Base-by-base conservation (phyloP, 1,140 invertebrate species). In the Harpegnathos saltator region DNA sequence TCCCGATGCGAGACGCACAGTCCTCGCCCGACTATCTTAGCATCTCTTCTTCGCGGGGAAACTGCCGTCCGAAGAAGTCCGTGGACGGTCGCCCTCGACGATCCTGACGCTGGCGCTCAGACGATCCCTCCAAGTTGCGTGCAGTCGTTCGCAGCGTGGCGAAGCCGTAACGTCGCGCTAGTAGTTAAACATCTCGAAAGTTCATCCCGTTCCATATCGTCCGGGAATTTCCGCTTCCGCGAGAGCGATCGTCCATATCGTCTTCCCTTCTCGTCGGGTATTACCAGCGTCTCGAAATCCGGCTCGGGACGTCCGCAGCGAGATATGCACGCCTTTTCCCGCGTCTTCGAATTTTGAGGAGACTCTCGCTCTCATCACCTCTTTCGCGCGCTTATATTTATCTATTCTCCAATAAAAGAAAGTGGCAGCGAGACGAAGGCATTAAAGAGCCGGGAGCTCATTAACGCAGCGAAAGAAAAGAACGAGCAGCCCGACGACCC, bases 1-100 rank as follows among this genome's bases (percentile, higher is more conserved):
- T 92, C 89, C 74, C 89, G 92, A 92, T 93, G 91, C 92, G 91
- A 92, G 91, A 93, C 89, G 90, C 86, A 85, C 89, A 87, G 86
- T 69, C 86, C 87, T 83, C n/a, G 85, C 85, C 85, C 86, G 84
- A 90, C 86, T 80, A 48, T 85, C 50, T 73, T 38, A 19, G 68
- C 38, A 44, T 44, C 38, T 44, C 38, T 44, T 59, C 26, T 24
- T 52, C 22, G 14, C 69, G 69, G 50, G 15, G 69, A 24, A 52
- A 74, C 58, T 62, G 44, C 29, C 19, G 44, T 61, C 62, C 15
- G 3, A 50, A 52, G 38, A 74, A 73, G 15, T 50, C 44, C 24
- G 19, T 1, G 33, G 33, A 33, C 24, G 33, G 78, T 82, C n/a
- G 50, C 58, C 58, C 62, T 14, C 71, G 24, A 11, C 48, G 19